Evolutionary conservation across 1,140 invertebrate species (phyloP).

Genomic region (Bombus polaris): DNA sequence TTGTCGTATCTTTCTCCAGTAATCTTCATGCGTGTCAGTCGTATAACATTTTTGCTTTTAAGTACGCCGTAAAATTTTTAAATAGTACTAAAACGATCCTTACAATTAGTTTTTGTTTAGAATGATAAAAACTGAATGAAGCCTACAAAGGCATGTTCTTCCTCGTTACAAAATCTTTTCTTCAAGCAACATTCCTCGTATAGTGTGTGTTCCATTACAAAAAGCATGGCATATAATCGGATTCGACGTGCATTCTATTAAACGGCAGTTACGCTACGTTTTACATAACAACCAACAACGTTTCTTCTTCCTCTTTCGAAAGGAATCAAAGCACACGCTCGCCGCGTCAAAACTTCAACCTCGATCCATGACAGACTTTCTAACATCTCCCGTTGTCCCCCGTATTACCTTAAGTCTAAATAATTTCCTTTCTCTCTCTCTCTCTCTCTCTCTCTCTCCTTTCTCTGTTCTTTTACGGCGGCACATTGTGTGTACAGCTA

Average conservation of each 20-base stretch:
- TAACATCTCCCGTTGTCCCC: slow-evolving; percentile 24
- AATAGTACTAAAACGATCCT: background rate
- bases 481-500: slow-evolving; percentile 7
- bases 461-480: too few species aligned
- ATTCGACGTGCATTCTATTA: slow-evolving; percentile 12
- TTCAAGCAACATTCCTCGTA: background rate
- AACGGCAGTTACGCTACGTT: background rate
- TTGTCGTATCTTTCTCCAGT: background rate
- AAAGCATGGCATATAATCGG: background rate
- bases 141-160: background rate
- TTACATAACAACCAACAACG: slow-evolving; percentile 24
- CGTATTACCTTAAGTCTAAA: slow-evolving; percentile 40
- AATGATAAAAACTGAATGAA: background rate
- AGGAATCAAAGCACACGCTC: slow-evolving; percentile 28
- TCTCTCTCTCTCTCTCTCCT: slow-evolving; percentile 13
- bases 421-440: slow-evolving; percentile 36
- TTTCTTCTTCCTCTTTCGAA: slow-evolving; percentile 15
- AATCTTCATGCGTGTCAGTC: background rate
- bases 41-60: too few species aligned
- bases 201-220: background rate
- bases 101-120: background rate
- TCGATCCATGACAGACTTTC: slow-evolving; percentile 22
- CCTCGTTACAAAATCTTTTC: background rate
- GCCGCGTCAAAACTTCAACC: slow-evolving; percentile 33
- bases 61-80: too few species aligned